Conservation (phyloP, 2,888 invertebrate genomes). For the Isoperla grammatica region DNA sequence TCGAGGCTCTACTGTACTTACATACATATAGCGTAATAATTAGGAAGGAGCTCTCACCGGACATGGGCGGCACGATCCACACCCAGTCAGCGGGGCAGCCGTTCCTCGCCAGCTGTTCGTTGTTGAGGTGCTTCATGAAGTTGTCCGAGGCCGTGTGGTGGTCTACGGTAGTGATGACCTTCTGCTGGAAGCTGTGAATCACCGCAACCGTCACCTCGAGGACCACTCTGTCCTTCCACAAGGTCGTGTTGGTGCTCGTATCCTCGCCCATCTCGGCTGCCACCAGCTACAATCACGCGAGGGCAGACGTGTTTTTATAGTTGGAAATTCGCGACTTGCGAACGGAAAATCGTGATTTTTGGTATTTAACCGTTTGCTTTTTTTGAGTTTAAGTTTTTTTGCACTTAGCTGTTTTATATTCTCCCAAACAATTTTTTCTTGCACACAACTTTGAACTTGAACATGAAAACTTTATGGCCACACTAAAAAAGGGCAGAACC, state of each 20-base stretch:
- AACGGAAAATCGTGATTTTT: too few relatives aligned
- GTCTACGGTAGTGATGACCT: conserved; percentile 89
- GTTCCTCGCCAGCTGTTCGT: conserved; percentile 77
- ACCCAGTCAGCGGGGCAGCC: conserved; percentile 86
- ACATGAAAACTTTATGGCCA: too few relatives aligned
- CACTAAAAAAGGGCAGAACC: too few relatives aligned
- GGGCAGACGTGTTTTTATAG: too few relatives aligned
- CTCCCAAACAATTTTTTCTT: too few relatives aligned
- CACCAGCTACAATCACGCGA: conserved; percentile 56
- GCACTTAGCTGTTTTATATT: too few relatives aligned
- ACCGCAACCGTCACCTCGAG: conserved; percentile 91
- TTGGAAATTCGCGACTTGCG: too few relatives aligned
- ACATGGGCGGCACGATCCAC: conserved; percentile 55
- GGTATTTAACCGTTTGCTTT: conserved; percentile 22
- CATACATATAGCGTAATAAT: too few relatives aligned
- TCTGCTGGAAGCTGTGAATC: conserved; percentile 74
- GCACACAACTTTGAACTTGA: too few relatives aligned
- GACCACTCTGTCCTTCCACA: conserved; percentile 91
- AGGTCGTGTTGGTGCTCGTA: conserved; percentile 72
- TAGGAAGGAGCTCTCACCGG: too few relatives aligned
- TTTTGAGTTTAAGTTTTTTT: conserved; percentile 4
- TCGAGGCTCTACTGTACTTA: too few relatives aligned
- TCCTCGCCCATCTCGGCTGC: conserved; percentile 84
- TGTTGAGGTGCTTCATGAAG: conserved; percentile 91
- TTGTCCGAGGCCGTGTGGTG: conserved; percentile 94